Evolutionary conservation across 2,888 invertebrate species (phyloP), one percentile per base, ranked within the genome.

Genomic region (Trissoscelio sp.): DNA sequence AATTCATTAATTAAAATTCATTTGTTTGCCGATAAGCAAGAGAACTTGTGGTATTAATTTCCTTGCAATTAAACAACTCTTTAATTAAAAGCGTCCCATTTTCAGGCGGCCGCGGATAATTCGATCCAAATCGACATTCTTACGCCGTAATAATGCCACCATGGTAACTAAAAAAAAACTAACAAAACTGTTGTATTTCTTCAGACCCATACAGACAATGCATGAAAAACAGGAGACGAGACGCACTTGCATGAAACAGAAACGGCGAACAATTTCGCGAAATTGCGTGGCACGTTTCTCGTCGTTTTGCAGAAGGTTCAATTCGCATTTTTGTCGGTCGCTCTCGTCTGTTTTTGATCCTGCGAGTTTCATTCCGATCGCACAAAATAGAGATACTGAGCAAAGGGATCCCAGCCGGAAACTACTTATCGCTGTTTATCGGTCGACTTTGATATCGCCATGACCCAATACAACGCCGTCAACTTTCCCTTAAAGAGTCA

Each of bases 241-340:
- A 67, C 57, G 75, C 44, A 55, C 44, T 64, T 55, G 46, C 24
- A 57, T 37, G 66, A 51, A 4, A n/a, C 55, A 39, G 44, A 53
- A 34, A 62, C 14, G 14, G 24, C 24, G 22, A 85, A 84, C 84
- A 84, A 84, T 86, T 83, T 86, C 81, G 39, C 82, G 83, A 86
- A 86, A 86, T 86, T 86, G 86, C 83, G 58, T 64, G 79, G 80
- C 86, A 81, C 85, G 84, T 87, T 86, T 83, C 84, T 82, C 82
- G 80, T 84, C 84, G 83, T 84, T 83, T 79, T 78, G 64, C 78
- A 80, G 83, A 85, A 83, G 83, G 84, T 85, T 83, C 84, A 72
- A 74, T 84, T 85, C 83, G 81, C 82, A 62, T 82, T 83, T 77
- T 72, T 79, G 55, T 53, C 74, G 12, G 28, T 24, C 42, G 44